Evolutionary conservation across 1,140 invertebrate genomes (phyloP).

Genomic region (Neodiprion fabricii): DNA sequence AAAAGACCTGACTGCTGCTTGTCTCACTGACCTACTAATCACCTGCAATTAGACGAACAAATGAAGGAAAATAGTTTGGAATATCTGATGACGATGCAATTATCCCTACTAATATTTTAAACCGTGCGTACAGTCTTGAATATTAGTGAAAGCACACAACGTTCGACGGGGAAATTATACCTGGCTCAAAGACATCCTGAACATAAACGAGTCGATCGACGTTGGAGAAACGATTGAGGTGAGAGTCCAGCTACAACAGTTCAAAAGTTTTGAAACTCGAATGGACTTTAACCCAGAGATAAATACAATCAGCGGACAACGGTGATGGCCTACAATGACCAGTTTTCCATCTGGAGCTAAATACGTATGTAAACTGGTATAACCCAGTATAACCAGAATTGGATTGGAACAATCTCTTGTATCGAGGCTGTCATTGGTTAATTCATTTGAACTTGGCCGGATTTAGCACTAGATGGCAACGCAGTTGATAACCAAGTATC

Average conservation of each 20-base stretch:
- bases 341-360: too few species aligned
- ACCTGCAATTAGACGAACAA: constrained; percentile 32
- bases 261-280: not conserved
- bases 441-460: too few species aligned
- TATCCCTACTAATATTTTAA: not conserved
- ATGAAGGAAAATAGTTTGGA: not conserved
- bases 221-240: not conserved
- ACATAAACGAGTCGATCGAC: not conserved
- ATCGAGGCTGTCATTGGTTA: too few species aligned
- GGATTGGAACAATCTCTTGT: too few species aligned
- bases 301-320: not conserved
- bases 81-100: not conserved
- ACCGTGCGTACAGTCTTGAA: too few species aligned
- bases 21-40: constrained; percentile 25
- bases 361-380: too few species aligned
- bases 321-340: too few species aligned
- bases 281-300: not conserved
- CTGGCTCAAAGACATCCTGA: not conserved
- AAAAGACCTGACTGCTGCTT: constrained; percentile 38
- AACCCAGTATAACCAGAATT: too few species aligned
- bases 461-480: too few species aligned
- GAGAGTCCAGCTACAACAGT: not conserved
- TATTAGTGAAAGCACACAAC: not conserved
- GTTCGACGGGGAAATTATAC: not conserved
- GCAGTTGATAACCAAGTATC: too few species aligned